Percentiles rank a stretch among this genome's conserved stretches.
Evolutionary conservation across 2,797 vertebrate genomes (phyloP).

Genomic region (Ambastaia sidthimunki): DNA sequence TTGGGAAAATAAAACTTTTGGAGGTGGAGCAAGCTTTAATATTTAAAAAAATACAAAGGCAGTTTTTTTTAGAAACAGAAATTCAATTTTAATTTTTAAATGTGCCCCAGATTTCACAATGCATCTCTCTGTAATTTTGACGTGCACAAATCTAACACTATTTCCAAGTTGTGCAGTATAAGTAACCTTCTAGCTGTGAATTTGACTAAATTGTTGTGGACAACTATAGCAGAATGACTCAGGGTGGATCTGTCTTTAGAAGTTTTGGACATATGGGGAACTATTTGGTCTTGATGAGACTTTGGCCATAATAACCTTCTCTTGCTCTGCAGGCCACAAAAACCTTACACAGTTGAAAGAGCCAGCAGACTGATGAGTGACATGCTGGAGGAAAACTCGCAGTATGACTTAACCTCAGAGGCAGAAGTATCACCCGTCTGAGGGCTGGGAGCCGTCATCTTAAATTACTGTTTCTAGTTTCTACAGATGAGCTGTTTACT

Average conservation of each 20-base stretch:
- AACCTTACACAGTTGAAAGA: slow-evolving; percentile 18
- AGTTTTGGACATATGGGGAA: slow-evolving; percentile 20
- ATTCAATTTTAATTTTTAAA: too few relatives aligned
- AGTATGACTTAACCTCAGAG: slow-evolving; percentile 39
- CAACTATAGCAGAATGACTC: slow-evolving; percentile 12
- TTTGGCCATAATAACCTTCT: slow-evolving; percentile 52
- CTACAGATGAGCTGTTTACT: slow-evolving; percentile 37
- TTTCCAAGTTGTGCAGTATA: slow-evolving; percentile 1
- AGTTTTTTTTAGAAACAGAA: too few relatives aligned
- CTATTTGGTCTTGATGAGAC: slow-evolving; percentile 30
- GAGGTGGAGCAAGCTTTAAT: too few relatives aligned
- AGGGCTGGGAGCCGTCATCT: slow-evolving; percentile 34
- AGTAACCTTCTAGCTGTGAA: slow-evolving; percentile 13
- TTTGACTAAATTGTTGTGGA: slow-evolving; percentile 1
- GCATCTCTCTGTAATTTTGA: not conserved
- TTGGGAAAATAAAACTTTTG: too few relatives aligned
- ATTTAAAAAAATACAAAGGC: too few relatives aligned
- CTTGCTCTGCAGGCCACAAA: slow-evolving; percentile 48
- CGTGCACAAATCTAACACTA: not conserved
- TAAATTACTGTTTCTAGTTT: slow-evolving; percentile 41
- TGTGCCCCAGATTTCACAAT: not conserved
- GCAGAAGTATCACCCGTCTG: slow-evolving; percentile 43
- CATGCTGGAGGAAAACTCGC: slow-evolving; percentile 6
- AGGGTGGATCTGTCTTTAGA: slow-evolving; percentile 17
- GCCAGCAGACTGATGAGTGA: slow-evolving; percentile 19